A percentile compares a stretch with the other conserved stretches of the same genome.
These are phyloP conservation scores for Pseudomyrmex concolor DNA, from an alignment of 1,140 invertebrate genomes.

Conservation along the genomic window DNA sequence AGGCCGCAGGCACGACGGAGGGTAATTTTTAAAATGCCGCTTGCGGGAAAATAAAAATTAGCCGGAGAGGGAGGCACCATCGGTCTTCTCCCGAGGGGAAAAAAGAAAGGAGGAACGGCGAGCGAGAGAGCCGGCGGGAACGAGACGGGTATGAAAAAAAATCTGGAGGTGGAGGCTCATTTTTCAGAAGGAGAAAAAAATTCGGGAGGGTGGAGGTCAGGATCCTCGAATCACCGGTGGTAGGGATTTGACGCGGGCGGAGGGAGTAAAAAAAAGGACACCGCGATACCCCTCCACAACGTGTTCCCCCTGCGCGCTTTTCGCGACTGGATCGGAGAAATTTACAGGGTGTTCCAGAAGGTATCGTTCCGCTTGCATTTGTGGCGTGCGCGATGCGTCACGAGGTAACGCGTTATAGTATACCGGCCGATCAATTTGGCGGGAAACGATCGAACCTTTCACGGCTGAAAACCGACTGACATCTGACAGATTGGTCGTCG, in stretches of 20 bases:
- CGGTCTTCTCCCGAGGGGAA: slow-evolving; percentile 65
- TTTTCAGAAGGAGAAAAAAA: slow-evolving; percentile 72
- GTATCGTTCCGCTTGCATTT: slow-evolving; percentile 60
- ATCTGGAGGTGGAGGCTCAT: slow-evolving; percentile 63
- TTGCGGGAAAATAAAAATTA: slow-evolving; percentile 83
- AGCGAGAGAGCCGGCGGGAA: slow-evolving; percentile 51
- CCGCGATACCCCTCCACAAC: slow-evolving; percentile 14
- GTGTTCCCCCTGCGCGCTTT: not conserved
- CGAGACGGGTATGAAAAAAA: slow-evolving; percentile 48
- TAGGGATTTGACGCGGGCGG: slow-evolving; percentile 41
- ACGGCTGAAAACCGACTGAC: slow-evolving; percentile 67
- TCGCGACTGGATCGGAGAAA: slow-evolving; percentile 70
- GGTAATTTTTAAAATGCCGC: slow-evolving; percentile 82
- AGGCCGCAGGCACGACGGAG: slow-evolving; percentile 45
- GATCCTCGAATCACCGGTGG: slow-evolving; percentile 36
- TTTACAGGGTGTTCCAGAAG: slow-evolving; percentile 76
- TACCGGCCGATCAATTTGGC: slow-evolving; percentile 67
- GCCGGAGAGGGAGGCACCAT: slow-evolving; percentile 67
- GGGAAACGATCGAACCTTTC: slow-evolving; percentile 69
- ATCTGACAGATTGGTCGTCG: slow-evolving; percentile 62
- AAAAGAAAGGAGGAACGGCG: slow-evolving; percentile 24
- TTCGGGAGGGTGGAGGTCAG: slow-evolving; percentile 51
- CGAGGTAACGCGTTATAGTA: slow-evolving; percentile 53
- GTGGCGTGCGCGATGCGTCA: slow-evolving; percentile 65
- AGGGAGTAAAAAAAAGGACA: slow-evolving; percentile 47